phyloP scores from a whole-genome alignment of 2,888 invertebrate genomes.

The Sesamia inferens region DNA sequence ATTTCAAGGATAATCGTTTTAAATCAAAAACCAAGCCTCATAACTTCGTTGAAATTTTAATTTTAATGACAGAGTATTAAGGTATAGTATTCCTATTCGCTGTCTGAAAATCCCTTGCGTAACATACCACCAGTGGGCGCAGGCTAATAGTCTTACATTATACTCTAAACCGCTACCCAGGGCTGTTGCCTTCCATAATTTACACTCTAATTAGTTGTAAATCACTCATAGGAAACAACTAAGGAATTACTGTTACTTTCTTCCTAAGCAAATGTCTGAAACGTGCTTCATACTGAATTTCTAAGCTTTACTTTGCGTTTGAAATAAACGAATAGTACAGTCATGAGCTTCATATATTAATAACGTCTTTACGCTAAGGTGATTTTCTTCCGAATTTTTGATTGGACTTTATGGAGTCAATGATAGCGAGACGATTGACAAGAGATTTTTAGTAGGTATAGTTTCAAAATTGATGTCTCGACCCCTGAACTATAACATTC shows the following conservation, averaged over 20 bases:
- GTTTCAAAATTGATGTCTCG: too few species aligned
- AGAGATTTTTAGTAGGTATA: background rate
- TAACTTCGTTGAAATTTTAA: too few species aligned
- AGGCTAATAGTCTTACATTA: conserved; percentile 30
- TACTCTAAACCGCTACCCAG: conserved; percentile 47
- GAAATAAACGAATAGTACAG: conserved; percentile 54
- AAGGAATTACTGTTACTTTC: conserved; percentile 67
- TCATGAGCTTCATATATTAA: background rate
- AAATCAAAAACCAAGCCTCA: too few species aligned
- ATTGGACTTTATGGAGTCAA: background rate
- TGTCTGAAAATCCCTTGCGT: background rate
- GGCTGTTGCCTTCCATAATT: conserved; percentile 54
- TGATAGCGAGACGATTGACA: background rate
- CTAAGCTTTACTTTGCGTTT: conserved; percentile 48
- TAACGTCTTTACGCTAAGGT: background rate
- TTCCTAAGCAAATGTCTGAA: conserved; percentile 65
- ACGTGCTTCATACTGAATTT: conserved; percentile 68
- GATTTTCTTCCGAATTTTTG: background rate
- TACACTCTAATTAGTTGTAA: conserved; percentile 62
- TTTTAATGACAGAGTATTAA: too few species aligned
- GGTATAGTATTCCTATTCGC: too few species aligned
- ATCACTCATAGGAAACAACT: conserved; percentile 65
- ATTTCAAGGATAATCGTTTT: too few species aligned
- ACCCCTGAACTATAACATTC: too few species aligned
- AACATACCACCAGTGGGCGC: background rate